phyloP scores from a whole-genome alignment of 2,888 invertebrate genomes.

The Mimas tiliae region DNA sequence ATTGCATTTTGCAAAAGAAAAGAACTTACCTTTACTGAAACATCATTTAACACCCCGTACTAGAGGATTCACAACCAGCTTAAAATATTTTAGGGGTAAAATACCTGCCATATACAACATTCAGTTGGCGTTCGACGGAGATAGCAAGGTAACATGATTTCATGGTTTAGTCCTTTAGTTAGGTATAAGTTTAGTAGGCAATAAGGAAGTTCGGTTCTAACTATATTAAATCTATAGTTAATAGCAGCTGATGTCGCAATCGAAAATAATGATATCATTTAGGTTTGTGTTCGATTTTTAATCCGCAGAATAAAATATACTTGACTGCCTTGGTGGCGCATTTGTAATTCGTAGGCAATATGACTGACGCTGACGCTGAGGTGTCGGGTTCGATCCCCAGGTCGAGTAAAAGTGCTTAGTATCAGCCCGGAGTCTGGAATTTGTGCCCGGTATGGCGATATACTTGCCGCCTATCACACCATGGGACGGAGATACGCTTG shows the following conservation, averaged over 20 bases:
- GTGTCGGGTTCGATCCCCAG: no score
- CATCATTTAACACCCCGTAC: conserved; percentile 97
- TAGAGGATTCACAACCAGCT: conserved; percentile 95
- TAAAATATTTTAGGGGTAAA: conserved; percentile 91
- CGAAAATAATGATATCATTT: background rate
- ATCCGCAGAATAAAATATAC: no score
- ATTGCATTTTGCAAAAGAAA: conserved; percentile 93
- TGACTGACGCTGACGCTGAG: no score
- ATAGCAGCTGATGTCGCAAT: background rate
- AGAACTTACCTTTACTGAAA: conserved; percentile 92
- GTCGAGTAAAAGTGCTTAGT: no score
- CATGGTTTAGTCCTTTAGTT: background rate
- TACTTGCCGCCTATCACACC: no score
- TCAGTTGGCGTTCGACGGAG: conserved; percentile 88
- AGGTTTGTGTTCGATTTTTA: background rate
- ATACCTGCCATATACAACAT: conserved; percentile 94
- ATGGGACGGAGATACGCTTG: no score
- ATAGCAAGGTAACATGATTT: conserved; percentile 76
- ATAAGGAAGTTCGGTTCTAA: background rate
- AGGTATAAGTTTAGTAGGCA: background rate
- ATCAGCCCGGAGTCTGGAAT: no score
- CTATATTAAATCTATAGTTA: background rate
- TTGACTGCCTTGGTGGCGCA: no score
- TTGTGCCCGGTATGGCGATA: no score
- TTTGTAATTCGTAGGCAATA: no score